Evolutionary conservation across 2,113 vertebrate species (phyloP).

Genomic region (Hippotragus niger): DNA sequence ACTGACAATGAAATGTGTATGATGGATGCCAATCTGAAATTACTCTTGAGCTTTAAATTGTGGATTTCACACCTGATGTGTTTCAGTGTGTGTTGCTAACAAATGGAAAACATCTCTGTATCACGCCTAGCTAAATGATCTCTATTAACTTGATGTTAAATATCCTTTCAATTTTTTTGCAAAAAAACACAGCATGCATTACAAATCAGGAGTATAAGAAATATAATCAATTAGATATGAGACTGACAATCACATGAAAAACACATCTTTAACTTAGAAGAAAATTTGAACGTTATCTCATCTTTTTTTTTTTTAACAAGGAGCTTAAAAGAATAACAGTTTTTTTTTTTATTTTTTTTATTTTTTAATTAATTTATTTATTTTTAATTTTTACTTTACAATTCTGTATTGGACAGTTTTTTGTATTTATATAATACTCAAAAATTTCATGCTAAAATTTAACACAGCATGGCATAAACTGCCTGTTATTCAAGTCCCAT

Average conservation of each 20-base stretch:
- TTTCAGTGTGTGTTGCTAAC: slow-evolving; percentile 57
- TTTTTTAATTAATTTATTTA: no score
- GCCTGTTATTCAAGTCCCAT: not conserved
- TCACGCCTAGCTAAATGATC: slow-evolving; percentile 37
- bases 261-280: slow-evolving; percentile 54
- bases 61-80: slow-evolving; percentile 62
- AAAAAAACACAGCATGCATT: slow-evolving; percentile 44
- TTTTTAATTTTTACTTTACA: no score
- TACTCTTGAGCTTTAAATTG: slow-evolving; percentile 66
- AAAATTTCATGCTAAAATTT: not conserved
- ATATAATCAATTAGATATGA: slow-evolving; percentile 50
- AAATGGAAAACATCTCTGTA: slow-evolving; percentile 46
- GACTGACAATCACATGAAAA: slow-evolving; percentile 53
- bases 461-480: not conserved
- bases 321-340: not conserved
- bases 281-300: slow-evolving; percentile 43
- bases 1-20: slow-evolving; percentile 62
- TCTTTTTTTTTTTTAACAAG: slow-evolving; percentile 3
- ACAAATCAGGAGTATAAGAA: slow-evolving; percentile 38
- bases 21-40: slow-evolving; percentile 64
- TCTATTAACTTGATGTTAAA: slow-evolving; percentile 58
- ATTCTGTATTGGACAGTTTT: no score
- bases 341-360: no score
- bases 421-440: not conserved
- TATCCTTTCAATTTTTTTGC: slow-evolving; percentile 53